These are phyloP conservation scores for Clarias platycephalus DNA, from an alignment of 2,797 vertebrate genomes.

Conservation along the genomic window DNA sequence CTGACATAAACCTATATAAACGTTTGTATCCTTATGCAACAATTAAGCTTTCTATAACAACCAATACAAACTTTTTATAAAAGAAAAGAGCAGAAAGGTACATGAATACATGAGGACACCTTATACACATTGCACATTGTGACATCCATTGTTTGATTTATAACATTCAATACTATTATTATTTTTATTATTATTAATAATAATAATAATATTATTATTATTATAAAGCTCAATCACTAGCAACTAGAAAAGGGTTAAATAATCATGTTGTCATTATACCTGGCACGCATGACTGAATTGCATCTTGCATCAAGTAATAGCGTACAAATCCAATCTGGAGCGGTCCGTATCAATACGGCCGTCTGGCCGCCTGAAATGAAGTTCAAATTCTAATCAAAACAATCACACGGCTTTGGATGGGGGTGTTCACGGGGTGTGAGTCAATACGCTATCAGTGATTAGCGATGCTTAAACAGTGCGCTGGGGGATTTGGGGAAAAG, in stretches of 20 bases:
- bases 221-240: not conserved
- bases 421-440: slow-evolving; percentile 22
- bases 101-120: not conserved
- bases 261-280: not conserved
- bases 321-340: slow-evolving; percentile 13
- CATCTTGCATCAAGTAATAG: not conserved
- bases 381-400: slow-evolving; percentile 30
- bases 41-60: not conserved
- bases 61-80: not conserved
- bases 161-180: not conserved
- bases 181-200: not conserved
- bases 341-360: not conserved
- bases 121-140: not conserved
- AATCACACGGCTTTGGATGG: not conserved
- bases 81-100: not conserved
- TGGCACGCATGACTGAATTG: not conserved
- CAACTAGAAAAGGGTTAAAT: not conserved
- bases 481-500: slow-evolving; percentile 40
- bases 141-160: not conserved
- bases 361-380: slow-evolving; percentile 25
- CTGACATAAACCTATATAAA: not conserved
- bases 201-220: not conserved
- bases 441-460: slow-evolving; percentile 41
- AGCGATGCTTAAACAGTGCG: slow-evolving; percentile 23
- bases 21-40: not conserved